Conservation (phyloP, 2,113 vertebrate species). For the Mirounga angustirostris region DNA sequence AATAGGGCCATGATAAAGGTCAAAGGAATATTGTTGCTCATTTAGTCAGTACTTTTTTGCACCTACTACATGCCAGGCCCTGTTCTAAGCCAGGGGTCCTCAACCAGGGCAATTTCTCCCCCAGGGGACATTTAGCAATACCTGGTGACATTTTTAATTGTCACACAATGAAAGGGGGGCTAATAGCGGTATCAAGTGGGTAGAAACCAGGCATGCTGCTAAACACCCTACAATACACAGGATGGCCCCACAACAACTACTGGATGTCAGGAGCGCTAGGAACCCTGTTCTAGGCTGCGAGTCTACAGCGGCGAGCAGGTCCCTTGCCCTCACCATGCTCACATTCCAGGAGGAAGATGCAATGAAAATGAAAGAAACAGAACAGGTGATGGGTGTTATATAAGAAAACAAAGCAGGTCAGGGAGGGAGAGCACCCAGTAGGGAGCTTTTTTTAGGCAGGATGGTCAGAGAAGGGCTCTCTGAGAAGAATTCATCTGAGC, state of each 20-base stretch:
- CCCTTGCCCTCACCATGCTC: background rate
- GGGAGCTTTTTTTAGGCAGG: background rate
- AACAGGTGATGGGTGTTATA: too few species aligned
- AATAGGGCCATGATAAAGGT: background rate
- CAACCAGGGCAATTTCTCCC: background rate
- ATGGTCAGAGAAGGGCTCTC: background rate
- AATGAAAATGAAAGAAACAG: background rate
- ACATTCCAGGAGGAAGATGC: background rate
- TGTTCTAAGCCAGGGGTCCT: background rate
- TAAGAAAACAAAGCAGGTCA: background rate
- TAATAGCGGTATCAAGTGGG: background rate
- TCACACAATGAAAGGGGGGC: background rate
- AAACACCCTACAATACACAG: accelerated
- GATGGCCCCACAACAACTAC: background rate
- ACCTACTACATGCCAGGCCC: background rate
- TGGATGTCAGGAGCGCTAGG: background rate
- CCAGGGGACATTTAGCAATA: background rate
- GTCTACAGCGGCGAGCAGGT: background rate
- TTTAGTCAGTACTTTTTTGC: background rate
- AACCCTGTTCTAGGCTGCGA: background rate
- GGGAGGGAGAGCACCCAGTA: background rate
- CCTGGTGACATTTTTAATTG: background rate
- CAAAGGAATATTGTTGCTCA: background rate
- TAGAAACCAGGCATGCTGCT: background rate
- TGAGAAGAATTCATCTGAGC: background rate